Evolutionary conservation across 2,113 vertebrate species (phyloP), one percentile per base, ranked within the genome.

Genomic region (Alligator sinensis): DNA sequence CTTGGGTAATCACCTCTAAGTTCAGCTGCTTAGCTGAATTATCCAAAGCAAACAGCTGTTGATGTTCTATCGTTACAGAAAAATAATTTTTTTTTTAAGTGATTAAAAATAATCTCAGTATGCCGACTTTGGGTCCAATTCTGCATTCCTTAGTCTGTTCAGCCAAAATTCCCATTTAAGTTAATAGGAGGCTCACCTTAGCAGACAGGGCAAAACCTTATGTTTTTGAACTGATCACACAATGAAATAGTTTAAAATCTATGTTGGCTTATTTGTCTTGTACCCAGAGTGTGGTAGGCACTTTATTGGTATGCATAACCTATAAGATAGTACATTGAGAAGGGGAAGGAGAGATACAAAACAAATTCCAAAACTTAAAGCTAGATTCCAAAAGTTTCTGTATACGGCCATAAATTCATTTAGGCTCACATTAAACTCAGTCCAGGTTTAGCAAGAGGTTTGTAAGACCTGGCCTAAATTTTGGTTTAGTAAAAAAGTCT

Each of bases 401-500:
- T 18, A 2, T 58, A 82, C 5, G 70, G 78, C 59, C 76, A 30
- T 64, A 80, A 83, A 89, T 1, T 38, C 59, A 17, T 24, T 77
- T 64, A 66, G 3, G 1, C n/a, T 64, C 64, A 3, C 47, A 58
- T 6, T 14, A 62, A 75, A 66, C 75, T 22, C 19, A 82, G 55
- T 81, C 64, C 62, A 10, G 3, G 58, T 5, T 80, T 95, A 88
- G 90, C 88, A 89, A 79, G 61, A 86, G 64, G 27, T 57, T 92
- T 30, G 25, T 95, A 90, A 96, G 92, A 93, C 95, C 89, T 84
- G 81, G 62, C 94, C 92, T 95, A 88, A 83, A 88, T 96, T 95
- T 92, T 93, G 86, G 28, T 84, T 91, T 89, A 66, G 89, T 94
- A 89, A 92, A 11, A 88, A 92, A 96, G 96, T 62, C 13, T 25